Base-by-base conservation (phyloP, 2,888 invertebrate genomes). In the Formica aserva region DNA sequence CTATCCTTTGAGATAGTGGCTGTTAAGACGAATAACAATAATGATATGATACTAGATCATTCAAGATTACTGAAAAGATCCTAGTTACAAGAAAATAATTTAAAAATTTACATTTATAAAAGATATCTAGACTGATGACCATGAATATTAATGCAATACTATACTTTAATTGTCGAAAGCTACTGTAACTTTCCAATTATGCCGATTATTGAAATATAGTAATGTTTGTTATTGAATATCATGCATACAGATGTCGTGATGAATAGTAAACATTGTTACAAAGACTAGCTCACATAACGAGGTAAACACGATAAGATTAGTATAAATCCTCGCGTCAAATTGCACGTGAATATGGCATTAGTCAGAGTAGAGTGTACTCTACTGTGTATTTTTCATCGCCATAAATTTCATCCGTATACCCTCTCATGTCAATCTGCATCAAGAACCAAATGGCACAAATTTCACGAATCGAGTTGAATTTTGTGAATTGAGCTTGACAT, bases 391-490 rank as follows among this genome's bases (percentile, higher is more conserved):
- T 29, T 78, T 29, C 75, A 76, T 26, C 8, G 41, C 13, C 60
- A 72, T n/a, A 32, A 86, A 77, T 81, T 66, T 38, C 60, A 85
- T 52, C 13, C 76, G 29, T 83, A 76, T 3, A 15, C 5, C n/a
- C n/a, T 57, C 22, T 32, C 72, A 71, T 81, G 9, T 81, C 65
- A 32, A 45, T 60, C 18, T 15, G 8, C 55, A 72, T 38, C 66
- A 67, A 63, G 29, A 77, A 8, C 29, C 81, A 35, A 72, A 22
- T 80, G 52, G 35, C 13, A 57, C 13, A 22, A 57, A 71, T 57
- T 80, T 80, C 32, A 52, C 55, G 11, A 72, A 60, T 80, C n/a
- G 9, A 13, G 15, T 72, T 32, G 11, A 6, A 63, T 80, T 60
- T 72, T 48, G 52, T 29, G 32, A 74, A 57, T 57, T 82, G 45